A percentile compares a stretch with the other conserved stretches of the same genome.
phyloP scores from a whole-genome alignment of 2,113 vertebrate species.

The Mobula hypostoma region DNA sequence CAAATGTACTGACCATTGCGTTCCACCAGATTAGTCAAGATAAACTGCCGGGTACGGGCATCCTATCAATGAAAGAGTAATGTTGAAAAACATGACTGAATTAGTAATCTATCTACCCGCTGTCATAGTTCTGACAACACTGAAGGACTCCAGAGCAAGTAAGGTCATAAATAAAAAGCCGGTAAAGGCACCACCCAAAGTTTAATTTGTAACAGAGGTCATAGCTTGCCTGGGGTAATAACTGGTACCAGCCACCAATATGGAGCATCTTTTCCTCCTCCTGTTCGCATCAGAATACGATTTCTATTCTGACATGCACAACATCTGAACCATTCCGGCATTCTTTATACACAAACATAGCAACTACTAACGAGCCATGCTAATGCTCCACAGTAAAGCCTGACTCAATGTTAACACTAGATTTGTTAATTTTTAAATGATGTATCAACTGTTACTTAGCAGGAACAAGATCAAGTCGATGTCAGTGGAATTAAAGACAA shows the following conservation, averaged over 20 bases:
- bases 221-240: background rate
- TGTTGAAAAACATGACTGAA: background rate
- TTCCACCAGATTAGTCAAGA: conserved; percentile 86
- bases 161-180: background rate
- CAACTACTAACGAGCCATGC: background rate
- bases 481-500: background rate
- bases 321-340: too few relatives aligned
- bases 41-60: conserved; percentile 70
- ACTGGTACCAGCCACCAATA: background rate
- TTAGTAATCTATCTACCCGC: background rate
- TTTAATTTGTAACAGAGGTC: background rate
- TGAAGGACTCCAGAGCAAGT: background rate
- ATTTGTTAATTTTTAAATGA: background rate
- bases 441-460: background rate
- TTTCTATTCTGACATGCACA: background rate
- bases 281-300: background rate
- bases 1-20: conserved; percentile 65
- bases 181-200: background rate
- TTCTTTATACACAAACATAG: background rate
- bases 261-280: background rate
- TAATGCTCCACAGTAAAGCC: background rate
- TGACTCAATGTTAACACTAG: background rate
- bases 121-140: background rate
- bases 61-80: conserved; percentile 51
- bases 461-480: background rate